These are phyloP conservation scores for Saimiri boliviensis DNA, from an alignment of 2,113 vertebrate genomes.

Conservation along the genomic window DNA sequence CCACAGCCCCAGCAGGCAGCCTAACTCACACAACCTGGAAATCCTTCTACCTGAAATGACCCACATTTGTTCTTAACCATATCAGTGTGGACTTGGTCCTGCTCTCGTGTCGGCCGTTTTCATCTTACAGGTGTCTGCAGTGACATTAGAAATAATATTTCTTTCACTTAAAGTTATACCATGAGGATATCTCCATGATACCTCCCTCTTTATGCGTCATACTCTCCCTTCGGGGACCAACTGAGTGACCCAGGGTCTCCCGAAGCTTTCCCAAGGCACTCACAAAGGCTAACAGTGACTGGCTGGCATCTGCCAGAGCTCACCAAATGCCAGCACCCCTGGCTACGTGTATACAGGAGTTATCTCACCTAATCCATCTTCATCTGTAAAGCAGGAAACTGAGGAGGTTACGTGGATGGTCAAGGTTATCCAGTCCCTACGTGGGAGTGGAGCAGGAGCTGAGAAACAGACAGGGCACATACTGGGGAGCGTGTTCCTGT, in stretches of 20 bases:
- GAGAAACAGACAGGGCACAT: rapidly evolving
- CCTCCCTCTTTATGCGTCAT: neutral
- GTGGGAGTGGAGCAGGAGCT: neutral
- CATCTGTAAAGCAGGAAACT: neutral
- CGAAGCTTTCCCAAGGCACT: neutral
- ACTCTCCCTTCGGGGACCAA: neutral
- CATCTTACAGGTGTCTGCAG: neutral
- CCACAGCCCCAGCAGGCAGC: neutral
- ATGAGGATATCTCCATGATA: neutral
- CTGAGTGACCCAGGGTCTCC: neutral
- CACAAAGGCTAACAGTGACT: neutral
- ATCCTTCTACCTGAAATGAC: neutral
- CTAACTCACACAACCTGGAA: neutral
- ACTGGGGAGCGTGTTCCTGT: rapidly evolving
- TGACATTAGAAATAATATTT: neutral
- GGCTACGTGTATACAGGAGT: neutral
- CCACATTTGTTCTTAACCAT: neutral
- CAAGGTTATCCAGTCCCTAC: neutral
- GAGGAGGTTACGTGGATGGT: neutral
- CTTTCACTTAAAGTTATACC: neutral
- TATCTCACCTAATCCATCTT: neutral
- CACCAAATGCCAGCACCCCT: rapidly evolving
- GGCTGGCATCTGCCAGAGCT: neutral
- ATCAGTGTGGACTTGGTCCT: neutral
- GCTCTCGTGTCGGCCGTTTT: rapidly evolving